These are phyloP conservation scores for Aplysina aerophoba DNA, from an alignment of 37 sponge, comb jelly and placozoan genomes.

Conservation along the genomic window DNA sequence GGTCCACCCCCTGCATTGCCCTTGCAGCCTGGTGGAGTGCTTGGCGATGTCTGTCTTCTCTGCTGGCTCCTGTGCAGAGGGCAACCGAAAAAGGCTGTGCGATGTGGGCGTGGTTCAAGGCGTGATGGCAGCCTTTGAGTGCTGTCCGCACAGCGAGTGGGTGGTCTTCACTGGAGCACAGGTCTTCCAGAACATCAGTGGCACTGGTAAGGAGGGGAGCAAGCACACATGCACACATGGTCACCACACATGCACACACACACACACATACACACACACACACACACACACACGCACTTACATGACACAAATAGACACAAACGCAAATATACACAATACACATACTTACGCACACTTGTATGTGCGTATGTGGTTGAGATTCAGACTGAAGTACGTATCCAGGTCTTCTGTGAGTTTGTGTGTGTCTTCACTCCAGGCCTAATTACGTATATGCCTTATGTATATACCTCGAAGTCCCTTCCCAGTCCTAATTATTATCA, in stretches of 20 bases:
- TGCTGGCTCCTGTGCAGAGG: background rate
- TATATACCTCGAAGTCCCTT: too few species aligned
- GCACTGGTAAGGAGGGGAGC: background rate
- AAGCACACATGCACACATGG: too few species aligned
- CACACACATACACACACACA: background rate
- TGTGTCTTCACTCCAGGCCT: background rate
- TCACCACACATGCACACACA: too few species aligned
- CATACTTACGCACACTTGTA: background rate
- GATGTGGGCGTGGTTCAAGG: background rate
- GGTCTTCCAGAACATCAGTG: constrained; percentile 38
- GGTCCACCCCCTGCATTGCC: background rate
- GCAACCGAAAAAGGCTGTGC: constrained; percentile 3
- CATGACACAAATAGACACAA: too few species aligned
- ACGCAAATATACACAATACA: background rate
- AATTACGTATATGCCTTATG: too few species aligned
- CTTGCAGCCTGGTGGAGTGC: too few species aligned
- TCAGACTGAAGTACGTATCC: too few species aligned
- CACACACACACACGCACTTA: background rate
- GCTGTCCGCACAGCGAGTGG: constrained; percentile 29
- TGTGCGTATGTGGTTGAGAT: background rate
- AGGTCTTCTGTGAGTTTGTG: background rate
- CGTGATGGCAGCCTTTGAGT: background rate
- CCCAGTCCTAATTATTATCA: too few species aligned
- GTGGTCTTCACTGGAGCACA: constrained; percentile 32
- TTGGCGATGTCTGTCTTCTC: background rate